Conservation (phyloP, 2,797 vertebrate species). For the Coregonus suidteri region DNA sequence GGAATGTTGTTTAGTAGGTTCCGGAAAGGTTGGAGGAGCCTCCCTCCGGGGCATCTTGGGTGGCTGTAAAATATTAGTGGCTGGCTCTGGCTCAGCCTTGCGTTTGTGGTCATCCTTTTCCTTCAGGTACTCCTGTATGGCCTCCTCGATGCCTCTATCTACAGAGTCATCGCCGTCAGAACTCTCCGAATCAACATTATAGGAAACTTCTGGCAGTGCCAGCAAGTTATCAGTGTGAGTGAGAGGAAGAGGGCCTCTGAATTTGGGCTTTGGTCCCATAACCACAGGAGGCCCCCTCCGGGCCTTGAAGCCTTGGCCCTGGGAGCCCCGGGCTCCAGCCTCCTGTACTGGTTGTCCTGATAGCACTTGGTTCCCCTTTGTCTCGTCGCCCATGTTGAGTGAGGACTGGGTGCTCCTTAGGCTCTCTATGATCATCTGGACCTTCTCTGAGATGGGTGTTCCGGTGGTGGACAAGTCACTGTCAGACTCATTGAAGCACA, state of each 20-base stretch:
- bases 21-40: conserved; percentile 36
- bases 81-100: conserved; percentile 66
- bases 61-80: conserved; percentile 49
- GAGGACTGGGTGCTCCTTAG: conserved; percentile 85
- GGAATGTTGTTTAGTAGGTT: conserved; percentile 61
- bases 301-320: conserved; percentile 61
- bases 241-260: conserved; percentile 39
- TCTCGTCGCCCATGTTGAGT: conserved; percentile 83
- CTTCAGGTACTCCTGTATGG: conserved; percentile 93
- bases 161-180: conserved; percentile 94
- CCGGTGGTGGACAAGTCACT: conserved; percentile 73
- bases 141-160: conserved; percentile 92
- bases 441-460: conserved; percentile 82
- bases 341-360: conserved; percentile 61
- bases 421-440: conserved; percentile 93
- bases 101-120: conserved; percentile 79
- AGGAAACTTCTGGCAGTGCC: conserved; percentile 34
- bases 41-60: conserved; percentile 66
- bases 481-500: conserved; percentile 86
- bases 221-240: conserved; percentile 29
- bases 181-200: conserved; percentile 62
- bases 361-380: conserved; percentile 63
- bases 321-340: conserved; percentile 41
- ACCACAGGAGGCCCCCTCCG: conserved; percentile 57
- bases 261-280: conserved; percentile 50